phyloP scores from a whole-genome alignment of 2,888 invertebrate genomes.

The Ligdia adustata region DNA sequence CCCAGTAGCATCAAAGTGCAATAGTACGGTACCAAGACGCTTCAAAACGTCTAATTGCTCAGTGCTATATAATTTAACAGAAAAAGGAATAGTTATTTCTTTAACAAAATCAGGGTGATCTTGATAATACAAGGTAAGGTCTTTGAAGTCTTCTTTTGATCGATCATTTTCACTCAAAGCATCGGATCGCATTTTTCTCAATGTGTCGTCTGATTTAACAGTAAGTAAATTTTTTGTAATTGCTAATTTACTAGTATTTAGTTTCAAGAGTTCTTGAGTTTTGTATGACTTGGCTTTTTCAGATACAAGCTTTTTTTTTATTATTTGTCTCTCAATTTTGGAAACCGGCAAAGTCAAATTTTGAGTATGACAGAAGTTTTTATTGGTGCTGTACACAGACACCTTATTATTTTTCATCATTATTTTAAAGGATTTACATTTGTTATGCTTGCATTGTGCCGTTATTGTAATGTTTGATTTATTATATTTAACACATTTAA shows the following conservation, averaged over 20 bases:
- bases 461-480: background rate
- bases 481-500: background rate
- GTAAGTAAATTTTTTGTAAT: background rate
- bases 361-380: background rate
- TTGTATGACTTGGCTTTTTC: background rate
- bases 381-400: background rate
- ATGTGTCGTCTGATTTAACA: constrained; percentile 3
- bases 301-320: background rate
- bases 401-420: background rate
- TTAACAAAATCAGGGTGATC: constrained; percentile 1
- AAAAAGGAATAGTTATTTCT: constrained; percentile 1
- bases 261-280: background rate
- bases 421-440: constrained; percentile 7
- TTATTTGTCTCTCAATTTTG: constrained; percentile 2
- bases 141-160: constrained; percentile 1
- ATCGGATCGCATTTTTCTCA: constrained; percentile 10
- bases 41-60: constrained; percentile 1
- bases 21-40: background rate
- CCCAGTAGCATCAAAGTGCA: constrained; percentile 3
- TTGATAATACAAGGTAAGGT: background rate
- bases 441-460: background rate
- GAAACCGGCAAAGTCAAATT: constrained; percentile 1
- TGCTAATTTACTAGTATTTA: background rate
- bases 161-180: constrained; percentile 1
- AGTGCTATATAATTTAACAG: constrained; percentile 4